A percentile compares a stretch with the other conserved stretches of the same genome.
phyloP scores from a whole-genome alignment of 2,113 vertebrate species.

The Pterocles gutturalis region DNA sequence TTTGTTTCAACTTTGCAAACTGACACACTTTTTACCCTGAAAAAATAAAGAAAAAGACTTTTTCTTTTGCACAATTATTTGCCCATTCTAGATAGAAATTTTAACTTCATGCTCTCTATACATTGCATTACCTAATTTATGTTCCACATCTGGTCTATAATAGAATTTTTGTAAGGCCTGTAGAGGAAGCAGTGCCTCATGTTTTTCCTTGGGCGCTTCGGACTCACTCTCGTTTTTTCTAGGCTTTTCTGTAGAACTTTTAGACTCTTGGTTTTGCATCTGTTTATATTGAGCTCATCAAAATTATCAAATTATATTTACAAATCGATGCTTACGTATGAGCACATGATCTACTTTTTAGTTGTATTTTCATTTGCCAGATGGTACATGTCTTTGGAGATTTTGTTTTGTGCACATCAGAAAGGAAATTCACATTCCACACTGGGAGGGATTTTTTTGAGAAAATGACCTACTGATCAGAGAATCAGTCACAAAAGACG shows the following conservation, averaged over 20 bases:
- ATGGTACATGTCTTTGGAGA: not conserved
- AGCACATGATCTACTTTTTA: not conserved
- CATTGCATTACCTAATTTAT: not conserved
- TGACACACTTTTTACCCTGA: not conserved
- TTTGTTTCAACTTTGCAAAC: not conserved
- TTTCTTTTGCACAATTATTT: not conserved
- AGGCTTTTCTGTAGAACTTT: not conserved
- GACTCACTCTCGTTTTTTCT: not conserved
- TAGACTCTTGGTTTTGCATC: not conserved
- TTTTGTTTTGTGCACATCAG: not conserved
- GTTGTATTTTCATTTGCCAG: not conserved
- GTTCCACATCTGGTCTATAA: not conserved
- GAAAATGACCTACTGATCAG: not conserved
- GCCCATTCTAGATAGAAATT: not conserved
- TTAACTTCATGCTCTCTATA: not conserved
- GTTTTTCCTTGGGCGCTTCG: not conserved
- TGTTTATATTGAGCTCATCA: not conserved
- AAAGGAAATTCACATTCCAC: not conserved
- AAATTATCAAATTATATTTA: not conserved
- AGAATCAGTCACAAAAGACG: accelerated
- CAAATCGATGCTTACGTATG: not conserved
- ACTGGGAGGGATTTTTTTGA: not conserved
- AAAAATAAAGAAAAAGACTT: not conserved
- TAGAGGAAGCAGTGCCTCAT: not conserved
- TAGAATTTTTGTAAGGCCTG: not conserved